Conservation (phyloP, 2,113 vertebrate genomes). For the Phasianus colchicus region DNA sequence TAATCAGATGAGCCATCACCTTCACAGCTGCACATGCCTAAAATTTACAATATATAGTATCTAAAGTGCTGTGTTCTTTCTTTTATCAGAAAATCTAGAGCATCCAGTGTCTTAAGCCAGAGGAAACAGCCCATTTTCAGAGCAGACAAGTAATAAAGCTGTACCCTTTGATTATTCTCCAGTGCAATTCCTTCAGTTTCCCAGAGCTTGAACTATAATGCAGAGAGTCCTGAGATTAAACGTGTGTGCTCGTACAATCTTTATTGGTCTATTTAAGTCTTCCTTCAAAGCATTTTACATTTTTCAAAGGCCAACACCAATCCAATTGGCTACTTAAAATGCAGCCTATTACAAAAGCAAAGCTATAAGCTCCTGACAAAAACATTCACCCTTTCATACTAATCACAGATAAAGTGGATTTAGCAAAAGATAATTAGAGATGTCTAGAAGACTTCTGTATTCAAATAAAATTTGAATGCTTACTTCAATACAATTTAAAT, state of each 20-base stretch:
- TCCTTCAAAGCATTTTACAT: conserved; percentile 69
- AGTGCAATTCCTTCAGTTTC: conserved; percentile 35
- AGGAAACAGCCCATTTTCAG: background rate
- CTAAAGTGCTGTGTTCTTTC: background rate
- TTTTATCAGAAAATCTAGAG: conserved; percentile 10
- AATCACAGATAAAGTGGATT: conserved; percentile 69
- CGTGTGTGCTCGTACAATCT: conserved; percentile 40
- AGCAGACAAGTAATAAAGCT: conserved; percentile 30
- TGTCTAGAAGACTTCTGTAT: conserved; percentile 34
- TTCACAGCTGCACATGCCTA: background rate
- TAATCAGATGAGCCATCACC: background rate
- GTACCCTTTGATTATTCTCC: conserved; percentile 51
- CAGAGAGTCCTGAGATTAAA: conserved; percentile 57
- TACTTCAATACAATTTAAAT: background rate
- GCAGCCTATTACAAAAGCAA: conserved; percentile 63
- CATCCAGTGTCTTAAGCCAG: background rate
- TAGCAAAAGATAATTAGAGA: conserved; percentile 63
- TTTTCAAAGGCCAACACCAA: conserved; percentile 60
- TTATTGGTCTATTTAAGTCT: conserved; percentile 56
- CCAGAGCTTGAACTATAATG: conserved; percentile 44
- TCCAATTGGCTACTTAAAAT: conserved; percentile 65
- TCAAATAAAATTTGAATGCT: background rate
- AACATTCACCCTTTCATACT: conserved; percentile 66
- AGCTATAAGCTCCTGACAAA: conserved; percentile 70
- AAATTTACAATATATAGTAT: background rate